These are phyloP conservation scores for Phacellophora camtschatica DNA, from an alignment of 30 jellyfish, hydroid and myxozoan genomes.

Conservation along the genomic window DNA sequence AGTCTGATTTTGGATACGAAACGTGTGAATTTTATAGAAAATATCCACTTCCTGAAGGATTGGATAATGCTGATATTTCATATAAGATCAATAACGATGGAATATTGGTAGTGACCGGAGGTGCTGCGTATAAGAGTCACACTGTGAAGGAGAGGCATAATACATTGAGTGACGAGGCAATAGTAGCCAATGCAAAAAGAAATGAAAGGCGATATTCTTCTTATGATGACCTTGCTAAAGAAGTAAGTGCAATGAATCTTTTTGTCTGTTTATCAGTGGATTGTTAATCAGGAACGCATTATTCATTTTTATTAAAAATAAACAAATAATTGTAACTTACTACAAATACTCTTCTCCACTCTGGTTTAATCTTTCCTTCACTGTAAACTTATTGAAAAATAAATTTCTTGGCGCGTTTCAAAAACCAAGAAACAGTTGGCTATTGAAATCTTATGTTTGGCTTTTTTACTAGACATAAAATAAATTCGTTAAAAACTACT, in stretches of 20 bases:
- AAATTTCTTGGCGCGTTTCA: too few relatives aligned
- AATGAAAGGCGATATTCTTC: constrained; percentile 19
- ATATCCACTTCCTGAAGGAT: constrained; percentile 89
- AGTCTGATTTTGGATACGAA: constrained; percentile 82
- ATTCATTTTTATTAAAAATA: too few relatives aligned
- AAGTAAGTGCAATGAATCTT: background rate
- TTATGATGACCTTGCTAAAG: constrained; percentile 36
- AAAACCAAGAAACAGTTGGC: too few relatives aligned
- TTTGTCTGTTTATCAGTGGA: too few relatives aligned
- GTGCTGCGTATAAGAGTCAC: constrained; percentile 3
- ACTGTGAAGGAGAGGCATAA: background rate
- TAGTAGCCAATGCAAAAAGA: constrained; percentile 1
- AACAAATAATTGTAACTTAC: too few relatives aligned
- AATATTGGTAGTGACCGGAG: constrained; percentile 67
- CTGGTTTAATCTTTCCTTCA: too few relatives aligned
- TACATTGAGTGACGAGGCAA: constrained; percentile 12
- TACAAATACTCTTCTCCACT: too few relatives aligned
- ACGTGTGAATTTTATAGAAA: constrained; percentile 84
- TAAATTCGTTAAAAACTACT: too few relatives aligned
- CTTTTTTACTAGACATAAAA: too few relatives aligned
- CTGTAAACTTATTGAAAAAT: too few relatives aligned
- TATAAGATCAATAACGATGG: constrained; percentile 75
- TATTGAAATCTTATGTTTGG: too few relatives aligned
- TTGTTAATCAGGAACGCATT: too few relatives aligned
- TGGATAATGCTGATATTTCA: constrained; percentile 48